Evolutionary conservation across 2,113 vertebrate species (phyloP), one percentile per base, ranked within the genome.

Genomic region (Thalassoma bifasciatum): DNA sequence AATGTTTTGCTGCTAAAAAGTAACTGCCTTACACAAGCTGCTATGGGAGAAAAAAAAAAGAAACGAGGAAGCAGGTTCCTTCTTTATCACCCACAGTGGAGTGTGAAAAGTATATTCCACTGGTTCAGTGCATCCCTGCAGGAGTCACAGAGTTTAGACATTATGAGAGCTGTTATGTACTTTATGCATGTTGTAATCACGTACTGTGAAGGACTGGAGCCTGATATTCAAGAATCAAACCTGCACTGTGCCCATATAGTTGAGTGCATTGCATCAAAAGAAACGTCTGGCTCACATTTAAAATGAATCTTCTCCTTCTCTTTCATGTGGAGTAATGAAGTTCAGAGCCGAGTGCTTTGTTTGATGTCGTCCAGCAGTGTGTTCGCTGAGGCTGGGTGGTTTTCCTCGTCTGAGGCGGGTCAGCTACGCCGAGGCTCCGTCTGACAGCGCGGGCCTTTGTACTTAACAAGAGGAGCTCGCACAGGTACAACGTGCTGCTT

Each of bases 261-360:
- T 89, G 84, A 87, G 49, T 86, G 89, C 77, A 54, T 84, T 78
- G 77, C 83, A 88, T 92, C 80, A 90, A 87, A 92, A 57, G 52
- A 68, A 51, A 65, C 8, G 58, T 79, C 72, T 17, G 42, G 51
- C 81, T 84, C 52, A 67, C 66, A 73, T 66, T 50, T 78, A 72
- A 78, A 71, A 77, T 46, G 21, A 73, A 71, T 68, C 79, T 76
- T 49, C 46, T 49, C n/a, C 52, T n/a, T 60, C 59, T 83, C 88
- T 91, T 90, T 91, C 86, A 91, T 89, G 83, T 90, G 80, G 82
- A 82, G 70, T 89, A 90, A 90, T 91, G 86, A 88, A 83, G 86
- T 88, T 80, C 71, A 79, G 81, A 50, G 62, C 63, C 26, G 40
- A 73, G 77, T 54, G 70, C 61, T 22, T 75, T 67, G 78, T 88